phyloP scores from a whole-genome alignment of 1,140 invertebrate species.

The Drosophila busckii region DNA sequence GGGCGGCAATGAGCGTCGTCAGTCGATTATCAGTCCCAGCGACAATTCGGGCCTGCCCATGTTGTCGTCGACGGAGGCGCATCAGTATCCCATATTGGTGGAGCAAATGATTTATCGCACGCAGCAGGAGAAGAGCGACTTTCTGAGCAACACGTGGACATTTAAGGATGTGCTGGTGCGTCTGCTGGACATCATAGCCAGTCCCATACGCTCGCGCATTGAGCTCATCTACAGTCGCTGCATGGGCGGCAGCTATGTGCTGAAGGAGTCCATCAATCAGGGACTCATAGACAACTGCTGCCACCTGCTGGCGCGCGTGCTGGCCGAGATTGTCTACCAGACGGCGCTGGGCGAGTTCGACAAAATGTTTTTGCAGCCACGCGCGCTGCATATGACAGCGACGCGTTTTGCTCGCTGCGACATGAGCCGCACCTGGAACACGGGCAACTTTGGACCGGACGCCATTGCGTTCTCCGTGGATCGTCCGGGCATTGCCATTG shows the following conservation, averaged over 20 bases:
- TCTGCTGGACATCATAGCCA: constrained; percentile 88
- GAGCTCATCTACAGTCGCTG: constrained; percentile 75
- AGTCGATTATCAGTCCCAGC: constrained; percentile 83
- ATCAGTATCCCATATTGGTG: constrained; percentile 89
- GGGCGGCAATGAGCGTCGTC: constrained; percentile 79
- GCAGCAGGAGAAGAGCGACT: constrained; percentile 82
- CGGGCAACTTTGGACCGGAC: constrained; percentile 97
- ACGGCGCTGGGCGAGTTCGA: constrained; percentile 81
- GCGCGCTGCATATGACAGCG: constrained; percentile 90
- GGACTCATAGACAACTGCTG: constrained; percentile 90
- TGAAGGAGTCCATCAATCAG: constrained; percentile 66
- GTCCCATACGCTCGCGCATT: constrained; percentile 85
- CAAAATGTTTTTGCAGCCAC: constrained; percentile 75
- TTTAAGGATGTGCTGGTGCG: constrained; percentile 91
- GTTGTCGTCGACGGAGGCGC: constrained; percentile 85
- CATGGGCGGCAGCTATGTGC: constrained; percentile 37
- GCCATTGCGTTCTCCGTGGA: constrained; percentile 97
- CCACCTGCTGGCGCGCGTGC: constrained; percentile 89
- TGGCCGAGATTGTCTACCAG: constrained; percentile 93
- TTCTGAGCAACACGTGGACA: constrained; percentile 82
- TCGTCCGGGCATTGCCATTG: constrained; percentile 90
- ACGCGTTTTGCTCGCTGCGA: constrained; percentile 94
- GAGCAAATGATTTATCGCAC: constrained; percentile 90
- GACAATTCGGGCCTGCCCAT: constrained; percentile 85
- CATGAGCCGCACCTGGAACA: constrained; percentile 95